A percentile compares a stretch with the other conserved stretches of the same genome.
Evolutionary conservation across 2,113 vertebrate genomes (phyloP).

Genomic region (Pollimyrus isidori): DNA sequence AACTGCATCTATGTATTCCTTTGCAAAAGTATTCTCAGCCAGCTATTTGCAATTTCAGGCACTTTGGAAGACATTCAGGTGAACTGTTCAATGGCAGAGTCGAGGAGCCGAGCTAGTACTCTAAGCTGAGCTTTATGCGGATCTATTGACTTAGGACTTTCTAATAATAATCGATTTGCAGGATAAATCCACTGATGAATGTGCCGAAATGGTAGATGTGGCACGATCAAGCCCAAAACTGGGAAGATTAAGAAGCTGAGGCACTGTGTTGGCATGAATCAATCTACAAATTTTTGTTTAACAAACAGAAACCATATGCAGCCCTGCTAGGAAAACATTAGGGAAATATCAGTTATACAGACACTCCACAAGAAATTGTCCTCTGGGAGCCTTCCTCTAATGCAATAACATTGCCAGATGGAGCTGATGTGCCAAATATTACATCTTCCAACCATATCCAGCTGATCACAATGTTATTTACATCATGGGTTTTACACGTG

Average conservation of each 20-base stretch:
- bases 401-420: slow-evolving; percentile 7
- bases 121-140: neutral
- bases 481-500: neutral
- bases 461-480: neutral
- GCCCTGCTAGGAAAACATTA: neutral
- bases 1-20: neutral
- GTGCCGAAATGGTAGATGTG: neutral
- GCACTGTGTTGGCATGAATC: neutral
- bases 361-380: neutral
- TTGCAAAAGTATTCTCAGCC: neutral
- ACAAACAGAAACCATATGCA: slow-evolving; percentile 4
- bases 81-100: neutral
- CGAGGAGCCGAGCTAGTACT: neutral
- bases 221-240: neutral
- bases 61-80: neutral
- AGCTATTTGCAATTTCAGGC: neutral
- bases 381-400: neutral
- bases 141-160: neutral
- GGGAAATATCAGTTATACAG: neutral
- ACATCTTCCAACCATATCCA: neutral
- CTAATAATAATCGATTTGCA: slow-evolving; percentile 4
- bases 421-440: neutral
- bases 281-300: neutral
- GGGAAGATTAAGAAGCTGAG: neutral
- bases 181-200: neutral